Base-by-base conservation (phyloP, 1,140 invertebrate genomes). In the Brevipalpus yothersi region DNA sequence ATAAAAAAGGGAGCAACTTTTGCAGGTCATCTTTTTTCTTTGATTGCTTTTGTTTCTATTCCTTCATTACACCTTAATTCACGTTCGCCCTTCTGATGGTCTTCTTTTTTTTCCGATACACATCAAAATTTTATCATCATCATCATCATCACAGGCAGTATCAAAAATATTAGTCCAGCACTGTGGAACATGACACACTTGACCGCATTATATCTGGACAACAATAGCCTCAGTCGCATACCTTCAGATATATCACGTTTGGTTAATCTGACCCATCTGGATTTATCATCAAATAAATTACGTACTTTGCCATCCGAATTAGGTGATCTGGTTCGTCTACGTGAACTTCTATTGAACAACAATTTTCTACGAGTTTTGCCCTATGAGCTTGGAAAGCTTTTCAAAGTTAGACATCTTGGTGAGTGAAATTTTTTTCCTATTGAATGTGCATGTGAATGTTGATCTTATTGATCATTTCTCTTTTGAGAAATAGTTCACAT, bases 351-450 rank as follows among this genome's bases (percentile, higher is more conserved):
- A 66, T 76, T 97, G 58, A 88, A 86, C 72, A 82, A 96, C 74
- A 98, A 98, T 75, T 82, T 82, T 69, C 76, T 99, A 63, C 78
- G 91, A 56, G 80, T 84, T 63, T 76, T 99, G 67, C 94, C 94
- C 3, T 95, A 87, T 73, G 92, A 97, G 74, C 77, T 99, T 66
- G 94, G 94, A 63, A 94, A 93, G 74, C 78, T 98, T 63, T 98
- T 97, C 73, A 89, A 95, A 73, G 77, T 99, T 64, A 84, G 91
- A 73, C 75, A 67, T 56, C 66, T 78, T 60, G 75, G 76, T 77
- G 66, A 64, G 67, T 64, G 42, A 42, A 13, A 12, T 4, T 56
- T 31, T 57, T 58, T n/a, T n/a, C n/a, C n/a, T 60, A 10, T 58
- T 51, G 31, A 5, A 31, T 31, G 31, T 31, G 31, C 13, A 53